phyloP scores from a whole-genome alignment of 92 coral and sea anemone genomes.

The Palythoa caribaeorum region DNA sequence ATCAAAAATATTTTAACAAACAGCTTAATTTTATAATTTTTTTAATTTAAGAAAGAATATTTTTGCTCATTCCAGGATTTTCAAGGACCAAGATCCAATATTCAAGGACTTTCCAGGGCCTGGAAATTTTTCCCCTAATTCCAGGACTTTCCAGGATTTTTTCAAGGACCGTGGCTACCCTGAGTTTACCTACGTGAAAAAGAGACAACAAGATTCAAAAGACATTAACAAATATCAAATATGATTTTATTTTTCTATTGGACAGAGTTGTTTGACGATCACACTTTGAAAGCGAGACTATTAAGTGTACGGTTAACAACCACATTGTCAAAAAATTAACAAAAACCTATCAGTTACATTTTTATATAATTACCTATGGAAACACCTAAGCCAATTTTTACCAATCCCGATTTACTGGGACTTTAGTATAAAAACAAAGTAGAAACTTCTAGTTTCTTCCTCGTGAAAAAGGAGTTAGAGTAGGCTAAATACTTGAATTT shows the following conservation, averaged over 20 bases:
- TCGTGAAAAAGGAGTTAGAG: not conserved
- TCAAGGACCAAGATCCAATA: no score
- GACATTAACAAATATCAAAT: conserved; percentile 37
- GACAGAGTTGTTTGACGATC: conserved; percentile 26
- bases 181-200: not conserved
- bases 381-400: conserved; percentile 28
- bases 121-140: no score
- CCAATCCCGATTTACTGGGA: conserved; percentile 27
- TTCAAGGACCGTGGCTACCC: no score
- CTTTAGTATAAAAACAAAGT: conserved; percentile 44
- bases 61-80: no score
- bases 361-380: conserved; percentile 39
- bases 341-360: conserved; percentile 41
- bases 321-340: conserved; percentile 27
- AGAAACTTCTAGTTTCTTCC: conserved; percentile 11
- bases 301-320: conserved; percentile 22
- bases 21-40: no score
- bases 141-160: no score
- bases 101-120: no score
- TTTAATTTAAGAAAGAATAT: no score
- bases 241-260: conserved; percentile 35
- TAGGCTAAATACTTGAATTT: conserved; percentile 47
- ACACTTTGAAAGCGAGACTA: conserved; percentile 27
- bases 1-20: no score
- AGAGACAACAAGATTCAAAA: not conserved